A percentile compares a stretch with the other conserved stretches of the same genome.
Evolutionary conservation across 1,140 invertebrate species (phyloP).

Genomic region (Rhopalosiphum maidis): DNA sequence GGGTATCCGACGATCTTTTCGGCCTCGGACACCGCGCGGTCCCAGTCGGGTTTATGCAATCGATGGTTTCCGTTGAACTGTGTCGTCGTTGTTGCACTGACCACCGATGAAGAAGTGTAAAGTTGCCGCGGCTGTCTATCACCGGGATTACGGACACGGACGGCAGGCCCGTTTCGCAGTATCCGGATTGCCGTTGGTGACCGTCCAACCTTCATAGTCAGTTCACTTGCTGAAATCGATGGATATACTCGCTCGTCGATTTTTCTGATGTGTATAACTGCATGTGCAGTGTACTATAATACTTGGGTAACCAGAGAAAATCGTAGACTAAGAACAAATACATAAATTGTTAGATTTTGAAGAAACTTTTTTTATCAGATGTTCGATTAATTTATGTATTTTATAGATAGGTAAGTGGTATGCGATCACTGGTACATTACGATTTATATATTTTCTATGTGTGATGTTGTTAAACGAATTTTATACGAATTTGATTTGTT

Average conservation of each 20-base stretch:
- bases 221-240: neutral
- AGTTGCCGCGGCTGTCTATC: neutral
- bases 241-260: neutral
- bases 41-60: slow-evolving; percentile 78
- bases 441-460: no score
- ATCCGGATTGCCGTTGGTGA: neutral
- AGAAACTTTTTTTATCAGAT: no score
- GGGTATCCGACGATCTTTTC: slow-evolving; percentile 96
- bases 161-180: neutral
- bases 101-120: no score
- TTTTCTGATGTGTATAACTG: neutral
- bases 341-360: no score
- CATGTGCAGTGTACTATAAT: neutral
- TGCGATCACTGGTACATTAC: no score
- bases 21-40: slow-evolving; percentile 87
- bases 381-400: no score
- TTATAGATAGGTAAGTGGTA: no score
- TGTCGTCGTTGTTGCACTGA: no score
- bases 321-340: accelerated
- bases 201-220: neutral
- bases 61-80: slow-evolving; percentile 59
- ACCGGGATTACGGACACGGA: neutral
- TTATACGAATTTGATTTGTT: no score
- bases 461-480: no score
- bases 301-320: neutral